These are phyloP conservation scores for Caprella mutica DNA, from an alignment of 2,888 invertebrate species.

Conservation along the genomic window DNA sequence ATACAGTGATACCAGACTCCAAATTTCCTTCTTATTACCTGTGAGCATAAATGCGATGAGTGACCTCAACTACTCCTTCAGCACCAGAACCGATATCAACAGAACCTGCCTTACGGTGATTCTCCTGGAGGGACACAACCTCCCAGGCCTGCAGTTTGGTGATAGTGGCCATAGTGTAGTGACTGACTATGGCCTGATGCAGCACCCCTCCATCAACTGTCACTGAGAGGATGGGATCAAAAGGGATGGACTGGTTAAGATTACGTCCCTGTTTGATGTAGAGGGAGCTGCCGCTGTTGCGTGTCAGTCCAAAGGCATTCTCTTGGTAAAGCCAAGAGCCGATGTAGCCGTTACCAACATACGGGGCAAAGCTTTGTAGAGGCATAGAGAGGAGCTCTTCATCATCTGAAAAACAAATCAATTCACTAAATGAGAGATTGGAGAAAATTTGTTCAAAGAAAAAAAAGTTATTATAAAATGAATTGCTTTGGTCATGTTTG, in stretches of 20 bases:
- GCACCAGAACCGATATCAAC: not conserved
- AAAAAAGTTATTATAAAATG: no score
- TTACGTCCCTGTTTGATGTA: conserved; percentile 4
- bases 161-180: conserved; percentile 20
- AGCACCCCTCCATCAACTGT: not conserved
- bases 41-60: conserved; percentile 21
- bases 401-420: not conserved
- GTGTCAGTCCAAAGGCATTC: no score
- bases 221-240: not conserved
- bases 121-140: not conserved
- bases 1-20: no score
- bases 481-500: no score
- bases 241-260: not conserved
- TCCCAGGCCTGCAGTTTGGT: conserved; percentile 26
- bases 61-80: conserved; percentile 20
- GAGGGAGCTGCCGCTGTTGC: not conserved
- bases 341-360: conserved; percentile 1
- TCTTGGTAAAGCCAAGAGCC: not conserved
- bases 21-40: no score
- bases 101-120: not conserved
- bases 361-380: not conserved
- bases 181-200: conserved; percentile 23
- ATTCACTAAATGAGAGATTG: no score
- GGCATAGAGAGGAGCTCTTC: not conserved
- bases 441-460: no score